phyloP scores from a whole-genome alignment of 1,140 invertebrate genomes.

The Philaenus spumarius region DNA sequence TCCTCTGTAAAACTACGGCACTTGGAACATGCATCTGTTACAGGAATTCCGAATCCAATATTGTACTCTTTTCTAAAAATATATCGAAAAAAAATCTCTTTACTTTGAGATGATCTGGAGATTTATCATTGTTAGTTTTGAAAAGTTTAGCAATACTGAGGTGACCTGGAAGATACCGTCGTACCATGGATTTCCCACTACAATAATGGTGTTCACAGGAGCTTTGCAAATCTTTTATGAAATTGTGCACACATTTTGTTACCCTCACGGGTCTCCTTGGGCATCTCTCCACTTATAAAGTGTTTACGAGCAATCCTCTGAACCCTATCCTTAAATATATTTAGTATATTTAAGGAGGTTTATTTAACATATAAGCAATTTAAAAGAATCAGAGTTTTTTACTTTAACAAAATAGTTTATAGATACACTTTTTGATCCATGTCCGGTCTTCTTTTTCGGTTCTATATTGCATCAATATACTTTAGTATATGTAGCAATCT shows the following conservation, averaged over 20 bases:
- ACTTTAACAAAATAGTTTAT: slow-evolving; percentile 4
- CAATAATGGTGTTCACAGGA: slow-evolving; percentile 8
- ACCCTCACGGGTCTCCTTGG: slow-evolving; percentile 12
- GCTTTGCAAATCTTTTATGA: neutral
- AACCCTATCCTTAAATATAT: slow-evolving; percentile 12
- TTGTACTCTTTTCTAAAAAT: slow-evolving; percentile 14
- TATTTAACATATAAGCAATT: slow-evolving; percentile 11
- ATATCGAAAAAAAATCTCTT: slow-evolving; percentile 7
- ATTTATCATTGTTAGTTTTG: slow-evolving; percentile 1
- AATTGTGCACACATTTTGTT: too few species aligned
- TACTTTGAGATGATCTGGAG: slow-evolving; percentile 11
- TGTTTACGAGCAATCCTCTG: slow-evolving; percentile 12
- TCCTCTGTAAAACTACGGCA: slow-evolving; percentile 11
- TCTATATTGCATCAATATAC: too few species aligned
- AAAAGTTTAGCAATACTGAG: slow-evolving; percentile 1
- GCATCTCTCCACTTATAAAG: slow-evolving; percentile 12
- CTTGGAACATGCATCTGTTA: too few species aligned
- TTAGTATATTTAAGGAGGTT: slow-evolving; percentile 15
- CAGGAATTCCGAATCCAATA: slow-evolving; percentile 10
- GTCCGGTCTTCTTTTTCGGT: too few species aligned
- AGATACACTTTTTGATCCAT: too few species aligned
- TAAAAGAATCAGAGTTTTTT: neutral
- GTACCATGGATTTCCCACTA: neutral
- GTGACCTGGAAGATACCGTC: slow-evolving; percentile 5
- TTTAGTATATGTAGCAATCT: too few species aligned